Evolutionary conservation across 2,888 invertebrate genomes (phyloP).

Genomic region (Elaeidobius kamerunicus): DNA sequence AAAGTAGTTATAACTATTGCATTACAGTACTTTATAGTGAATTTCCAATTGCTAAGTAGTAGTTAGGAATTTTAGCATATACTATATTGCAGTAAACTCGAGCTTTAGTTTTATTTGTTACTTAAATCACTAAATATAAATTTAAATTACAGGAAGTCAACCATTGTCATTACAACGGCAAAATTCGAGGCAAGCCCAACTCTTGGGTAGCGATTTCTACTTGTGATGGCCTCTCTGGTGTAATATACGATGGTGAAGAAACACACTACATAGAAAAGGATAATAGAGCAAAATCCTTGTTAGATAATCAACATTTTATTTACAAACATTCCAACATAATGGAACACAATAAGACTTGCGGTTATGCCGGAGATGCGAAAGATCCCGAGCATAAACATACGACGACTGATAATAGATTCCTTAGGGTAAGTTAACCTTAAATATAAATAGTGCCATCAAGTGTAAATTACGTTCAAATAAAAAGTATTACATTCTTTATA

Average conservation of each 20-base stretch:
- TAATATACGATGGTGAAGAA: conserved; percentile 73
- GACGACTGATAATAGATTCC: conserved; percentile 54
- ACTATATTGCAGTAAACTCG: too few relatives aligned
- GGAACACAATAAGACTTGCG: conserved; percentile 59
- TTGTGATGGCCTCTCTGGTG: conserved; percentile 68
- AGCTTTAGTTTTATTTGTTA: too few relatives aligned
- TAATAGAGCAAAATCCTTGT: conserved; percentile 30
- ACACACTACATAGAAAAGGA: conserved; percentile 69
- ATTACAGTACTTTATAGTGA: too few relatives aligned
- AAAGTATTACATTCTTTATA: too few relatives aligned
- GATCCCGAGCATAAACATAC: conserved; percentile 44
- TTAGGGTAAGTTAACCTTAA: conserved; percentile 50
- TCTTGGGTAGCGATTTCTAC: conserved; percentile 87
- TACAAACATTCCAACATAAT: conserved; percentile 62
- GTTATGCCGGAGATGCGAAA: conserved; percentile 47
- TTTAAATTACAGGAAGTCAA: conserved; percentile 59
- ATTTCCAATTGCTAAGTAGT: too few relatives aligned
- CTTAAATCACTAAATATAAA: conserved; percentile 7
- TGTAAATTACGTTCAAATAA: too few relatives aligned
- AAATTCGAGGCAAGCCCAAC: conserved; percentile 61
- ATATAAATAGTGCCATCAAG: too few relatives aligned
- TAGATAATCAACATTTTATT: conserved; percentile 54
- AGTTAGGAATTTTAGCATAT: too few relatives aligned
- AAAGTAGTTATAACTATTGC: too few relatives aligned
- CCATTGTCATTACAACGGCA: conserved; percentile 76